These are phyloP conservation scores for Polyergus mexicanus DNA, from an alignment of 1,140 invertebrate species.

Conservation along the genomic window DNA sequence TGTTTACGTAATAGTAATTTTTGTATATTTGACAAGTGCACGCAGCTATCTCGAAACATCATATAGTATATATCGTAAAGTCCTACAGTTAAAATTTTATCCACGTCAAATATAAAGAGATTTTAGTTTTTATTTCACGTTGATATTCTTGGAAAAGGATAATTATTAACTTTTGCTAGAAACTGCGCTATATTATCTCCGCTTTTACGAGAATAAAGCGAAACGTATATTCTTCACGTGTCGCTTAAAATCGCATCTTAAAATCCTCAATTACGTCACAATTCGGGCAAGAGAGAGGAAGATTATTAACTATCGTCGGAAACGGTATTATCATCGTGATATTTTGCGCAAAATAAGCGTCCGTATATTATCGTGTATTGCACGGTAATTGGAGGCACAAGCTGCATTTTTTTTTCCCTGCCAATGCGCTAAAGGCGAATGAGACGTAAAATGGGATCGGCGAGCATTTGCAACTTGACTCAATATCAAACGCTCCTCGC, in stretches of 20 bases:
- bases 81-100: neutral
- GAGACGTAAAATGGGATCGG: constrained; percentile 37
- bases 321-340: neutral
- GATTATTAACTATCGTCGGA: constrained; percentile 23
- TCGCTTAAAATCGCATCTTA: constrained; percentile 15
- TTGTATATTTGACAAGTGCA: neutral
- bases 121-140: neutral
- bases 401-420: neutral
- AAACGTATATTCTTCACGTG: neutral
- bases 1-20: neutral
- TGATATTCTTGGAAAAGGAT: neutral
- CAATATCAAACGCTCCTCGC: constrained; percentile 39
- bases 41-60: neutral
- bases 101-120: neutral
- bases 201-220: neutral
- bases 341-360: constrained; percentile 25
- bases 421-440: constrained; percentile 36
- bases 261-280: neutral
- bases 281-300: constrained; percentile 7
- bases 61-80: neutral
- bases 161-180: neutral
- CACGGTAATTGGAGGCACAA: constrained; percentile 17
- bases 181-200: neutral
- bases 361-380: constrained; percentile 33
- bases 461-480: constrained; percentile 41